Evolutionary conservation across 2,888 invertebrate species (phyloP).

Genomic region (Pyrochroa serraticornis): DNA sequence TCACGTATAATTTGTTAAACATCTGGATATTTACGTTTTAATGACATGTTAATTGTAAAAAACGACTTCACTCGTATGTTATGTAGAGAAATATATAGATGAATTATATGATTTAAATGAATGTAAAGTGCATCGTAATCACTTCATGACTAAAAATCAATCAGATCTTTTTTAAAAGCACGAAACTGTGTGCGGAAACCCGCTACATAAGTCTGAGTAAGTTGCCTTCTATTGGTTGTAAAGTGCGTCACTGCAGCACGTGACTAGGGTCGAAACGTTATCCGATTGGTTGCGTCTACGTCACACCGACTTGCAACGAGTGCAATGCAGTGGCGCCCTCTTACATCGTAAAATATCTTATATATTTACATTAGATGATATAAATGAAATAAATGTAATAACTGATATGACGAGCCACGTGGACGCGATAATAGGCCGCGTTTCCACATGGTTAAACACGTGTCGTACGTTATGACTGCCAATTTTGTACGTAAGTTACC

Average conservation of each 20-base stretch:
- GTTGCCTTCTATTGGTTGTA: conserved; percentile 57
- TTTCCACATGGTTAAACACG: conserved; percentile 16
- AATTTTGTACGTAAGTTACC: conserved; percentile 58
- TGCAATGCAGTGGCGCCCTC: conserved; percentile 29
- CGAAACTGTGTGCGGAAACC: conserved; percentile 49
- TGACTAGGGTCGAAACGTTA: conserved; percentile 1
- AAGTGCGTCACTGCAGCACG: conserved; percentile 40
- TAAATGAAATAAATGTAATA: conserved; percentile 40
- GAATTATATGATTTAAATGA: conserved; percentile 23
- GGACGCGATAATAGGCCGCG: conserved; percentile 33
- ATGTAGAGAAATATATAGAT: conserved; percentile 24
- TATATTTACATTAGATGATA: conserved; percentile 50
- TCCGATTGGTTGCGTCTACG: conserved; percentile 10
- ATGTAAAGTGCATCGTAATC: conserved; percentile 31
- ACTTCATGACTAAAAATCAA: conserved; percentile 29
- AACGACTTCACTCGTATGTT: conserved; percentile 22
- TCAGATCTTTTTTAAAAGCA: conserved; percentile 32
- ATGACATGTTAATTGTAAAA: conserved; percentile 25
- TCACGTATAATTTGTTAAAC: conserved; percentile 30
- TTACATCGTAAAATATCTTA: conserved; percentile 47
- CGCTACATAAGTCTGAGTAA: conserved; percentile 61
- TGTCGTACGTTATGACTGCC: conserved; percentile 50
- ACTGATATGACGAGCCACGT: conserved; percentile 37
- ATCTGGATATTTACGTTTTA: conserved; percentile 26
- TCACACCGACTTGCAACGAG: conserved; percentile 22